A percentile compares a stretch with the other conserved stretches of the same genome.
Evolutionary conservation across 2,888 invertebrate species (phyloP).

Genomic region (Cataglyphis altisquamis): DNA sequence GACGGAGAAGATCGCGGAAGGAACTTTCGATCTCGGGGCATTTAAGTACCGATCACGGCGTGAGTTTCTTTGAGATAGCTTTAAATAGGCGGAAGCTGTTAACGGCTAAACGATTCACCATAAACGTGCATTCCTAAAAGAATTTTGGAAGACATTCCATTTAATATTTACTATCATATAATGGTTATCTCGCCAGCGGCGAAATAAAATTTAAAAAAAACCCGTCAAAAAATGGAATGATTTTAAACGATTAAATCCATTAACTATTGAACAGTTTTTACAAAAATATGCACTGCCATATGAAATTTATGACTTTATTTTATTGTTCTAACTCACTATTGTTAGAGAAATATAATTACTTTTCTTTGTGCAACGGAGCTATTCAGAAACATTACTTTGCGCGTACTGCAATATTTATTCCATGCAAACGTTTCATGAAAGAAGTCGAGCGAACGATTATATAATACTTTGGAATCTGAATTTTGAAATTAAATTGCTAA

Average conservation of each 20-base stretch:
- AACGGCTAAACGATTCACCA: constrained; percentile 50
- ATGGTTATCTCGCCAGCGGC: neutral
- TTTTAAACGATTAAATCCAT: neutral
- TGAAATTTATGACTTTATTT: neutral
- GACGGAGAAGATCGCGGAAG: constrained; percentile 22
- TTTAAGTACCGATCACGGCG: constrained; percentile 70
- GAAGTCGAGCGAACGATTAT: neutral
- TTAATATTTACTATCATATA: neutral
- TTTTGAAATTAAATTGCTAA: neutral
- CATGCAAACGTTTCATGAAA: neutral
- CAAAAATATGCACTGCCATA: neutral
- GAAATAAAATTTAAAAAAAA: neutral
- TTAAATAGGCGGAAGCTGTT: constrained; percentile 65
- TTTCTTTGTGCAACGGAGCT: neutral
- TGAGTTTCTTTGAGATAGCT: constrained; percentile 65
- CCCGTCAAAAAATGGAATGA: neutral
- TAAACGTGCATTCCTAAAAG: neutral
- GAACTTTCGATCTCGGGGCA: constrained; percentile 70
- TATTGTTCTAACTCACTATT: constrained; percentile 4
- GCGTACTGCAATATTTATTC: neutral
- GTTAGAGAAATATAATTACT: constrained; percentile 15
- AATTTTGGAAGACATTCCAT: neutral
- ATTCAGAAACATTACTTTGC: constrained; percentile 5
- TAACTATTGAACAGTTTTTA: neutral
- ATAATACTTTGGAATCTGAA: neutral